Base-by-base conservation (phyloP, 2,797 vertebrate genomes). In the Chelonia mydas region DNA sequence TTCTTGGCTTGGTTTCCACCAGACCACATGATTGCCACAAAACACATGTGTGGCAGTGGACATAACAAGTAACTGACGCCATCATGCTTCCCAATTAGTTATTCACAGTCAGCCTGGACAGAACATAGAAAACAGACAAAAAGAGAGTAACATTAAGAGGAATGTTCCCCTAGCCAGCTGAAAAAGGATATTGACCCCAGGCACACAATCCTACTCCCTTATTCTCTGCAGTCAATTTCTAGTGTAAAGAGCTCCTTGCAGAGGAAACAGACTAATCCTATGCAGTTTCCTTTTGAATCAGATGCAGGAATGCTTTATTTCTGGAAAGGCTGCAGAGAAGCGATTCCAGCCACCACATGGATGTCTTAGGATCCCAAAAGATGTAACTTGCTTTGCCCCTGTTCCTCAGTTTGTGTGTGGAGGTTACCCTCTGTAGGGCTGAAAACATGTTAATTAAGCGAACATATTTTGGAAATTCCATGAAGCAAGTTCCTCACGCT, bases 181-280 rank as follows among this genome's bases (percentile, higher is more conserved):
- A 59, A 25, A 65, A 54, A 88, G 68, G 55, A 85, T 51, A 76
- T 1, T 3, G 31, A 83, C 68, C 50, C 83, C 91, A 87, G 33
- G 45, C 79, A 50, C 55, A 31, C 41, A 76, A 72, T 89, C 77
- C 89, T 80, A 90, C 80, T 84, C 2, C 0, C 1, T 65, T 80
- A 49, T 81, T 93, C 88, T 86, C 54, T 81, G 57, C 79, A 94
- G 54, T 84, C 65, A 93, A 55, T 10, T 57, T 84, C 77, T 51
- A 10, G n/a, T 5, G 17, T 77, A 61, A 12, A 28, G 57, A 65
- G 23, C 41, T 89, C 76, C 45, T 55, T 80, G 85, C 28, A 89
- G 51, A 92, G 90, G 93, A 97, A 97, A 94, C 31, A 96, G 92
- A 97, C 90, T 96, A 97, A 97, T 94, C 59, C 81, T 94, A 97